phyloP scores from a whole-genome alignment of 2,113 vertebrate species.

The Cyprinodon tularosa region DNA sequence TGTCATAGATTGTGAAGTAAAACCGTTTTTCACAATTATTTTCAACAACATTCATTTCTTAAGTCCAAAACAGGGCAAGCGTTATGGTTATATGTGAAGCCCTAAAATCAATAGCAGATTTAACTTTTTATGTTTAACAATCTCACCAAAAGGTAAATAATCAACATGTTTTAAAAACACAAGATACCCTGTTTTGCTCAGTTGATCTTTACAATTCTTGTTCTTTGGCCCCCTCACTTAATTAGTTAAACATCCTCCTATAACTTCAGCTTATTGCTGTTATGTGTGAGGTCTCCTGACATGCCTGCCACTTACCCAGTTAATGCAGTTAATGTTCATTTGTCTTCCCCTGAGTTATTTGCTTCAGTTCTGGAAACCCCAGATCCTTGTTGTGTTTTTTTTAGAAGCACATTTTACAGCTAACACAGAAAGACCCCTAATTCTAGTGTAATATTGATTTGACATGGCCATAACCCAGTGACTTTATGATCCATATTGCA shows the following conservation, averaged over 20 bases:
- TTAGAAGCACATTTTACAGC: conserved; percentile 22
- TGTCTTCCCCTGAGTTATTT: conserved; percentile 1
- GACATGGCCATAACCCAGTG: conserved; percentile 44
- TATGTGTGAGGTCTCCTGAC: conserved; percentile 12
- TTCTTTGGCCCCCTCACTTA: background rate
- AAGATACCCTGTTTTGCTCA: background rate
- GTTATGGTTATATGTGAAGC: background rate
- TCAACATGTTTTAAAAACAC: background rate
- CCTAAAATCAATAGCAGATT: background rate
- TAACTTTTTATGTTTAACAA: background rate
- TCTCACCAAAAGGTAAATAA: background rate
- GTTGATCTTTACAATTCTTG: background rate
- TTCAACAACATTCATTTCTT: background rate
- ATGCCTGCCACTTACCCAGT: conserved; percentile 1
- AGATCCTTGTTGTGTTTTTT: conserved; percentile 3
- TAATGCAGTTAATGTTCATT: conserved; percentile 34
- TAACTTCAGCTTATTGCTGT: conserved; percentile 7
- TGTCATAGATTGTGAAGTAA: conserved; percentile 3
- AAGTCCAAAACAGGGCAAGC: background rate
- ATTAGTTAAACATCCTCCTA: conserved; percentile 6
- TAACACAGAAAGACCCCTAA: conserved; percentile 40
- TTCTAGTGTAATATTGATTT: conserved; percentile 64
- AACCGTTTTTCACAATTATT: background rate
- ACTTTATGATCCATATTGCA: conserved; percentile 3
- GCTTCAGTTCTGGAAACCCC: conserved; percentile 22